Percentiles rank a stretch among this genome's conserved stretches.
phyloP scores from a whole-genome alignment of 2,797 vertebrate species.

The Adrianichthys oophorus region DNA sequence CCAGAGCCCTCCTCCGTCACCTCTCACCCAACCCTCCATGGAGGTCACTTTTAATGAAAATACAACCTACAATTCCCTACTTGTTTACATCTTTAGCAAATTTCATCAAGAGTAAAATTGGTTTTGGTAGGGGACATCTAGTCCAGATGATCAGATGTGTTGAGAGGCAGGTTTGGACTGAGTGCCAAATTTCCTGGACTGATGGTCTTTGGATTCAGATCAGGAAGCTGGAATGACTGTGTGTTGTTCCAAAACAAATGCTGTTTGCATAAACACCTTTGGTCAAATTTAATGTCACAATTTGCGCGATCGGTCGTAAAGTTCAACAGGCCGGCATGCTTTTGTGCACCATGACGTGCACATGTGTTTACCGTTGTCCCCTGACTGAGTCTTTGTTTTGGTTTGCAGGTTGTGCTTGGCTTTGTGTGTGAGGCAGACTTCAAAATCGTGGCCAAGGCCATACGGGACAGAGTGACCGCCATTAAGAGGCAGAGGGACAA shows the following conservation, averaged over 20 bases:
- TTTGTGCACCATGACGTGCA: background rate
- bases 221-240: conserved; percentile 6
- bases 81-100: conserved; percentile 59
- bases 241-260: conserved; percentile 15
- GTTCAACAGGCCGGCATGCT: conserved; percentile 9
- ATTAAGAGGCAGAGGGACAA: conserved; percentile 94
- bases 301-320: background rate
- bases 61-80: conserved; percentile 46
- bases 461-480: conserved; percentile 87
- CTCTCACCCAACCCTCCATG: conserved; percentile 1
- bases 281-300: conserved; percentile 10
- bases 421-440: conserved; percentile 93
- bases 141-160: conserved; percentile 48
- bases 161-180: conserved; percentile 50
- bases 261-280: background rate
- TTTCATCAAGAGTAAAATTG: conserved; percentile 80
- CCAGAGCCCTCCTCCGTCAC: conserved; percentile 6
- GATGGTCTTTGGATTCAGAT: conserved; percentile 10
- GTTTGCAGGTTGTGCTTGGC: conserved; percentile 87
- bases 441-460: conserved; percentile 93
- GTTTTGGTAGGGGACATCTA: conserved; percentile 50
- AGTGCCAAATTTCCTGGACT: conserved; percentile 16
- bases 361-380: conserved; percentile 32
- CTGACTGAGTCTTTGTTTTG: conserved; percentile 22
- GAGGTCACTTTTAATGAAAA: conserved; percentile 80